Evolutionary conservation across 2,113 vertebrate genomes (phyloP), one percentile per base, ranked within the genome.

Genomic region (Coptodon rendalli): DNA sequence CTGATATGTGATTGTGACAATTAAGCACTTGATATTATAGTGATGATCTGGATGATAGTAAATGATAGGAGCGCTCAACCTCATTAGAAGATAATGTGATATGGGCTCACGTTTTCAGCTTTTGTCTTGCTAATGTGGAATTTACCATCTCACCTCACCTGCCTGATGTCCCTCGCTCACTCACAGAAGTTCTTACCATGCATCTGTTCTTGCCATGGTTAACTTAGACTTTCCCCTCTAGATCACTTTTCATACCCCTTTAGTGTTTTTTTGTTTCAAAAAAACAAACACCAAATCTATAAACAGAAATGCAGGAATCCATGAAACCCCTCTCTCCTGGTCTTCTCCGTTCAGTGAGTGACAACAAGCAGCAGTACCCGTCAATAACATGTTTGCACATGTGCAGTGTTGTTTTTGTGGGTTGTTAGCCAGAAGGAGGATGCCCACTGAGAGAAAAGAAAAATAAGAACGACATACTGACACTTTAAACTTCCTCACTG

Each of bases 41-140:
- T 85, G 79, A 85, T 50, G 38, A 31, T 45, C 38, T 52, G 36
- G 84, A 45, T 17, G 82, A 19, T 56, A 57, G 17, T 57, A 71
- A 82, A 63, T 83, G 82, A 88, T 87, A 38, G 63, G n/a, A 86
- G 68, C 36, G 48, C 85, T 71, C 83, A 85, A 87, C 54, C 81
- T 91, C 73, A 87, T 91, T 81, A 88, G 86, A 84, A 78, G 12
- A 87, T 93, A 82, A 88, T 85, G 71, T 80, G 81, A 80, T 87
- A 56, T 52, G 56, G 83, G 61, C 68, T 56, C 54, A 19, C 7
- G 10, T 82, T 56, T 59, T 16, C 9, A 16, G 50, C 63, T 78
- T 52, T 78, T 34, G 27, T 78, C 45, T 78, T 52, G 45, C 27
- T 78, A 78, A 31, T 78, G 3, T 52, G 16, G 45, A 50, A 50